Base-by-base conservation (phyloP, 1,140 invertebrate species). In the Antheraea pernyi region DNA sequence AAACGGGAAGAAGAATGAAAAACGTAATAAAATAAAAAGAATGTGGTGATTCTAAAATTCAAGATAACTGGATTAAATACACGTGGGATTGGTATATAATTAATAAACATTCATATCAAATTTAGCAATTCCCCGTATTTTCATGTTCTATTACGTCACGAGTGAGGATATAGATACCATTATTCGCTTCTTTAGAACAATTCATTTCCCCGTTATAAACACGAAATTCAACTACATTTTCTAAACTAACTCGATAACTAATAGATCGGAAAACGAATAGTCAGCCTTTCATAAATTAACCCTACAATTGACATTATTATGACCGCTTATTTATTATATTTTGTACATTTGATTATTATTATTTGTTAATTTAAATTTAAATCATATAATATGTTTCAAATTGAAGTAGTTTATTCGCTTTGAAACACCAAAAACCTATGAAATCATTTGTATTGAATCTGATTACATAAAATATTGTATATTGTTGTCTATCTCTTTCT, bases 241-340 rank as follows among this genome's bases (percentile, higher is more conserved):
- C 37, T 64, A 59, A 67, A 59, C 73, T 71, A 63, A 65, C 73
- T 75, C 74, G 75, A 82, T 53, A 16, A 13, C 46, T 42, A 42
- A 61, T 11, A 61, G 59, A 61, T 22, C 78, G 85, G 85, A 87
- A 85, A 83, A 84, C 85, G 69, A 61, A 69, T 73, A 82, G 78
- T 87, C 82, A 85, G 85, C 82, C 83, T 87, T 80, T 68, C 42
- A 64, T 22, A 63, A 30, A 13, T 59, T 58, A 18, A 67, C 22
- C 66, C 16, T 19, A 68, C 37, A 64, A 67, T 67, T 71, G 60
- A 72, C 39, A 61, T 74, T 72, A 79, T 72, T 71, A 72, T 75
- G 63, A 72, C 68, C 67, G 67, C 75, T 72, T 69, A 53, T 19
- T 61, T 59, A 59, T 59, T 19, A 61, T 61, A 36, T 61, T 61